Evolutionary conservation across 1,140 invertebrate genomes (phyloP).

Genomic region (Triops cancriformis): DNA sequence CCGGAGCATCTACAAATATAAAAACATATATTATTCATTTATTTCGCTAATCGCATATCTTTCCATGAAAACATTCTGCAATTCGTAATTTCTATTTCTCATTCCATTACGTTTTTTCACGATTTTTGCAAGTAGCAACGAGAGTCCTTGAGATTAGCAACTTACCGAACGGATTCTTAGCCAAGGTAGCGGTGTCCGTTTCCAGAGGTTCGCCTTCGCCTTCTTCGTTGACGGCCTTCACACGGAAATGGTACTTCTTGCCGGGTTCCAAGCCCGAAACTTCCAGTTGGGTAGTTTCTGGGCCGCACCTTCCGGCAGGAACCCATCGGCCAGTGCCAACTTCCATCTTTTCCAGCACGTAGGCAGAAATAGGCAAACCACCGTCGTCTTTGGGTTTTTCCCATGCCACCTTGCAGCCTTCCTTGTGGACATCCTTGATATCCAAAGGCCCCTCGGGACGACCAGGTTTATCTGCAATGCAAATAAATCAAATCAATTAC

Average conservation of each 20-base stretch:
- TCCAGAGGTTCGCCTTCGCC: conserved; percentile 89
- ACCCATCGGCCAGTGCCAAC: conserved; percentile 75
- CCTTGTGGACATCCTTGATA: conserved; percentile 85
- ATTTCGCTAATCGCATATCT: background rate
- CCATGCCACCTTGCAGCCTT: conserved; percentile 92
- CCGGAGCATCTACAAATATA: conserved; percentile 54
- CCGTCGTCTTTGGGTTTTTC: conserved; percentile 92
- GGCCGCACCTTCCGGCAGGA: conserved; percentile 68
- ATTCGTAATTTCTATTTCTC: too few relatives aligned
- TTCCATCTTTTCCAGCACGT: conserved; percentile 89
- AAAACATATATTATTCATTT: conserved; percentile 11
- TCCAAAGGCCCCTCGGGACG: conserved; percentile 90
- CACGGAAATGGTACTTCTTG: conserved; percentile 89
- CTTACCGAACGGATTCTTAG: conserved; percentile 91
- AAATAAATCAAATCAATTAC: conserved; percentile 46
- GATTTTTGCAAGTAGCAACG: conserved; percentile 14
- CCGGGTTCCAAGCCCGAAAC: conserved; percentile 83
- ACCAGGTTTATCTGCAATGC: conserved; percentile 59
- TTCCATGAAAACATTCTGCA: too few relatives aligned
- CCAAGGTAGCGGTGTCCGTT: conserved; percentile 71
- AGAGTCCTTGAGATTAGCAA: too few relatives aligned
- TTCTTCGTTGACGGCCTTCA: conserved; percentile 90
- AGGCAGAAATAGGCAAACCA: conserved; percentile 79
- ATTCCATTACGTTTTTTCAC: background rate
- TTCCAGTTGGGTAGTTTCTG: conserved; percentile 73